A percentile compares a stretch with the other conserved stretches of the same genome.
These are phyloP conservation scores for Ichneumoninae sp. DNA, from an alignment of 2,888 invertebrate genomes.

Conservation along the genomic window DNA sequence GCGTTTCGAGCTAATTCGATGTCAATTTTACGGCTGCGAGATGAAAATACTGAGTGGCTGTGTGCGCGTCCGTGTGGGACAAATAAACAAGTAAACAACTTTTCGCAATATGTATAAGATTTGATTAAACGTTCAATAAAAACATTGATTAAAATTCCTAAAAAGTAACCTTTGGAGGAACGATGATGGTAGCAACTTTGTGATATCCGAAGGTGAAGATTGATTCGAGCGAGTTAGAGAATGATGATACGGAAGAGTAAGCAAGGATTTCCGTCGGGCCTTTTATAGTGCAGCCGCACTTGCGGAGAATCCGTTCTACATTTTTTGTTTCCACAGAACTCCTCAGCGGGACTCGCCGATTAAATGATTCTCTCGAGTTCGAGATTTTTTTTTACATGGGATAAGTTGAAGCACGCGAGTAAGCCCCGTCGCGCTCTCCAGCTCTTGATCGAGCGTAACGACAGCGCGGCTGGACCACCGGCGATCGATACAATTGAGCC, in stretches of 20 bases:
- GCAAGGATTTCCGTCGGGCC: conserved; percentile 51
- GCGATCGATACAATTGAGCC: conserved; percentile 71
- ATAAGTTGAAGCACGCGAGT: conserved; percentile 30
- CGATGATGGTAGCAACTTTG: not conserved
- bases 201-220: not conserved
- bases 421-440: not conserved
- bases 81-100: not conserved
- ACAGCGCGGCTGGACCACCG: conserved; percentile 75
- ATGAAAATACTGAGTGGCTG: not conserved
- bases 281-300: conserved; percentile 44
- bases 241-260: conserved; percentile 55
- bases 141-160: not conserved
- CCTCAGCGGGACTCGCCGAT: conserved; percentile 45
- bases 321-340: conserved; percentile 2
- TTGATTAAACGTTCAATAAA: not conserved
- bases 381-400: conserved; percentile 22
- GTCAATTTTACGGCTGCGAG: not conserved
- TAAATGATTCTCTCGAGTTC: conserved; percentile 45
- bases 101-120: not conserved
- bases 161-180: not conserved
- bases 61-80: not conserved
- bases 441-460: conserved; percentile 72
- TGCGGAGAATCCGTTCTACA: conserved; percentile 20
- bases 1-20: not conserved
- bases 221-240: not conserved